A percentile compares a stretch with the other conserved stretches of the same genome.
Evolutionary conservation across 1,140 invertebrate genomes (phyloP).

Genomic region (Lerema accius): DNA sequence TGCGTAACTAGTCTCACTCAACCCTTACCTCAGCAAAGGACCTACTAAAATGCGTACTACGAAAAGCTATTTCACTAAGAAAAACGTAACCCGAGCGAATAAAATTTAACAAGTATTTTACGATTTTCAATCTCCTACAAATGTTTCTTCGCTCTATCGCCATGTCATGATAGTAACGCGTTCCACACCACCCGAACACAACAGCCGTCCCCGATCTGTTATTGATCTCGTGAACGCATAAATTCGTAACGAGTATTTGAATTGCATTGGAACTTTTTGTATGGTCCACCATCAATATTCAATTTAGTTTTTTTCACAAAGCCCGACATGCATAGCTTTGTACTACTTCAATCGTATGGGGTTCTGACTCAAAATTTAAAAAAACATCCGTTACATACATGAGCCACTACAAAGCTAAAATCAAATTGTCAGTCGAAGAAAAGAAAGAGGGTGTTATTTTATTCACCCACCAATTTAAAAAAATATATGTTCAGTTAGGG

Average conservation of each 20-base stretch:
- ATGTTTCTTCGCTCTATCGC: not conserved
- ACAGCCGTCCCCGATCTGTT: conserved; percentile 10
- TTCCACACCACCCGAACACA: not conserved
- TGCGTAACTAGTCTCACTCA: too few species aligned
- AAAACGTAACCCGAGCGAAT: too few species aligned
- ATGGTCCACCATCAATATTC: conserved; percentile 23
- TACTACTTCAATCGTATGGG: not conserved
- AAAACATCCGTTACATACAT: too few species aligned
- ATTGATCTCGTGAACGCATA: conserved; percentile 18
- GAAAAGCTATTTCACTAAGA: too few species aligned
- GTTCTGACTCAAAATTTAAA: not conserved
- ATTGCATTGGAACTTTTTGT: conserved; percentile 28
- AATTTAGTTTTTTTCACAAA: not conserved
- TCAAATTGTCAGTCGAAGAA: too few species aligned
- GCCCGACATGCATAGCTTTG: not conserved
- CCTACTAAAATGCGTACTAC: too few species aligned
- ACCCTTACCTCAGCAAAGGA: too few species aligned
- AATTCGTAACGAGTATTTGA: conserved; percentile 32
- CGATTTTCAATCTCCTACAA: not conserved
- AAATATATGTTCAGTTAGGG: too few species aligned
- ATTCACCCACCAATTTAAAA: too few species aligned
- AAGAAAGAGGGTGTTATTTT: too few species aligned
- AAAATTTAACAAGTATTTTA: not conserved
- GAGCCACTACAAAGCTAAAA: too few species aligned
- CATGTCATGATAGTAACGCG: not conserved